A percentile compares a stretch with the other conserved stretches of the same genome.
Conservation (phyloP, 2,888 invertebrate species). For the Xanthorhoe spadicearia region DNA sequence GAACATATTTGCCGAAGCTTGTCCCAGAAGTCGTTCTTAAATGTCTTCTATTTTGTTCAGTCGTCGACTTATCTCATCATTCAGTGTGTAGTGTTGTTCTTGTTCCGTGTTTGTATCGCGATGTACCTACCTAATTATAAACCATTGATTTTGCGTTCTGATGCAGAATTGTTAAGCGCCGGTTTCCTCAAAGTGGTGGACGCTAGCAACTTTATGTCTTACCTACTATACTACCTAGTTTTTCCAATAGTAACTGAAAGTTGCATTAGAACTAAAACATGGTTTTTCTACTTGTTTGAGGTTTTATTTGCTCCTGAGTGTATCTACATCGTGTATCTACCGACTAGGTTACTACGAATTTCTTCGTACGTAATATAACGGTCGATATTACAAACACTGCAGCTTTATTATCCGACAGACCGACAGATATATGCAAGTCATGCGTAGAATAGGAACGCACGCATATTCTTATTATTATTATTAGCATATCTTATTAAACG, state of each 20-base stretch:
- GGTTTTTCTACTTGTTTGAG: too few species aligned
- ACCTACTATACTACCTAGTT: background rate
- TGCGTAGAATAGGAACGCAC: background rate
- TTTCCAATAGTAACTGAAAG: too few species aligned
- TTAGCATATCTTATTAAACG: background rate
- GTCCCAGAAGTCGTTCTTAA: background rate
- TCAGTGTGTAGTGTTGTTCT: background rate
- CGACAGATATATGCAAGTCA: background rate
- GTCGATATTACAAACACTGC: background rate
- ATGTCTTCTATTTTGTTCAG: background rate
- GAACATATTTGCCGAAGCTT: too few species aligned
- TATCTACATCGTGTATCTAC: too few species aligned
- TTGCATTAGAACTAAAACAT: too few species aligned
- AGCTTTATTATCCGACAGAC: background rate
- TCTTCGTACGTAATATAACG: background rate
- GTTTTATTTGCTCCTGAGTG: too few species aligned
- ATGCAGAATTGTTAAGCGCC: slow-evolving; percentile 14
- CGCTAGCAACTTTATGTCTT: background rate
- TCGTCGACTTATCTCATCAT: background rate
- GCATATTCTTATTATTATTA: background rate
- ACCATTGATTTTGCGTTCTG: slow-evolving; percentile 20
- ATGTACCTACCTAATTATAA: slow-evolving; percentile 9
- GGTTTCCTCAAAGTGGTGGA: background rate
- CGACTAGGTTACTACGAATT: too few species aligned
- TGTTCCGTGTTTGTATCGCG: slow-evolving; percentile 4